phyloP scores from a whole-genome alignment of 2,888 invertebrate species.

The Agrotis exclamationis region DNA sequence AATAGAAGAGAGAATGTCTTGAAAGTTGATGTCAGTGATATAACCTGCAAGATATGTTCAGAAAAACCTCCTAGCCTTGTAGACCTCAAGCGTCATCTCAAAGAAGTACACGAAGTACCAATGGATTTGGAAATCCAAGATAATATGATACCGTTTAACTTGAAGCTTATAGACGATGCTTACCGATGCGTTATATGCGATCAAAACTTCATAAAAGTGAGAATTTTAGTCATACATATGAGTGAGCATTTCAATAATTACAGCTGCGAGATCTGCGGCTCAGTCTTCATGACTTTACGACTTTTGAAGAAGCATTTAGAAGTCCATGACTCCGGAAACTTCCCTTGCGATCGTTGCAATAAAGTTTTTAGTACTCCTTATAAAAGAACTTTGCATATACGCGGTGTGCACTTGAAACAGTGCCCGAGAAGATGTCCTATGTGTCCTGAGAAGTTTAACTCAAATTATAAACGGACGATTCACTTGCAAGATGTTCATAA shows the following conservation, averaged over 20 bases:
- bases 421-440: constrained; percentile 85
- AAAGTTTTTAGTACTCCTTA: constrained; percentile 86
- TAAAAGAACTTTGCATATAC: constrained; percentile 82
- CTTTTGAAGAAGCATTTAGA: constrained; percentile 87
- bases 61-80: constrained; percentile 71
- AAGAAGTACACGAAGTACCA: constrained; percentile 78
- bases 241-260: constrained; percentile 88
- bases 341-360: constrained; percentile 83
- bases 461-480: constrained; percentile 86
- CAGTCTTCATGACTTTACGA: constrained; percentile 86
- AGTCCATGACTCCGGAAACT: constrained; percentile 86
- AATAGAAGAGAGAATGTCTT: constrained; percentile 84
- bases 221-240: constrained; percentile 87
- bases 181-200: constrained; percentile 85
- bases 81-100: constrained; percentile 82
- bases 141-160: constrained; percentile 86
- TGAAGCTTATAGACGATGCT: constrained; percentile 75
- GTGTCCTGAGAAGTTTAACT: constrained; percentile 87
- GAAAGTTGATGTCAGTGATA: constrained; percentile 84
- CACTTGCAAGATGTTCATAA: constrained; percentile 88
- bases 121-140: constrained; percentile 84
- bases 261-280: constrained; percentile 87
- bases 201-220: constrained; percentile 83
- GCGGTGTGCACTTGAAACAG: constrained; percentile 86
- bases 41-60: constrained; percentile 82